These are phyloP conservation scores for Monomorium pharaonis DNA, from an alignment of 1,140 invertebrate genomes.

Conservation along the genomic window DNA sequence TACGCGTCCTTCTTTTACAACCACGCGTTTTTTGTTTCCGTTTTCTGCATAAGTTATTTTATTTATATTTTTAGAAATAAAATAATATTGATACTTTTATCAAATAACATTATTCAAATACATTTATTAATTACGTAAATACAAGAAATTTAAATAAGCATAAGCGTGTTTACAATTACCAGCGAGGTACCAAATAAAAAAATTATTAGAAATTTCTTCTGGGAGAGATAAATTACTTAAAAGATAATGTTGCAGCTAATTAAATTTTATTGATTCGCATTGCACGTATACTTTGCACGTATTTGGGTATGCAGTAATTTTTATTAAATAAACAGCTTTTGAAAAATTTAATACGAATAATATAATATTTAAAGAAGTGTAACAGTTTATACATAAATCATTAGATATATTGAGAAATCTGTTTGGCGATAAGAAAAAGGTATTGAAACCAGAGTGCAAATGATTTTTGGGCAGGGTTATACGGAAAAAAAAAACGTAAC, in stretches of 20 bases:
- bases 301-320: background rate
- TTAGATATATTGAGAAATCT: conserved; percentile 30
- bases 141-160: background rate
- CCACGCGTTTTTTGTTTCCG: background rate
- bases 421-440: background rate
- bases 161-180: background rate
- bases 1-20: conserved; percentile 19
- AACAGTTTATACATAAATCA: background rate
- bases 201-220: background rate
- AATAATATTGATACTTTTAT: background rate
- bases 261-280: background rate
- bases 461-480: conserved; percentile 12
- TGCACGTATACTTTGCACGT: background rate
- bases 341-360: background rate
- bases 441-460: conserved; percentile 28
- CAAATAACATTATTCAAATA: background rate
- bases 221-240: background rate
- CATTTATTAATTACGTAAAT: background rate
- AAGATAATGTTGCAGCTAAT: no score
- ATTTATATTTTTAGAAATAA: background rate
- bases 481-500: conserved; percentile 55
- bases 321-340: background rate
- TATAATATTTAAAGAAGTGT: conserved; percentile 6
- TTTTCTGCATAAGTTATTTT: background rate
- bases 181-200: background rate